Base-by-base conservation (phyloP, 2,888 invertebrate genomes). In the Nematopogon swammerdamellus region DNA sequence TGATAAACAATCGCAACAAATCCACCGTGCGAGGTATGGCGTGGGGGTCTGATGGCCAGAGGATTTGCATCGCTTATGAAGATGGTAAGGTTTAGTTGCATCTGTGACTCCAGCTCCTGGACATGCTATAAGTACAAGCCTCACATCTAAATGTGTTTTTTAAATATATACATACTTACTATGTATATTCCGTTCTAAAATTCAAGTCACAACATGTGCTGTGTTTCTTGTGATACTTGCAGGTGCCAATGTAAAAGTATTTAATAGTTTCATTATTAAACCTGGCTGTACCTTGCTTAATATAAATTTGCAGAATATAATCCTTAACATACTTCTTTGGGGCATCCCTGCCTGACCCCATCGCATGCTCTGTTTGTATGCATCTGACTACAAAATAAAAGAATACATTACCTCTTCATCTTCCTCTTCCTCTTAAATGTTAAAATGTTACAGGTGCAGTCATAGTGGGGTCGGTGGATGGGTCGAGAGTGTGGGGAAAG, bases 1-100 rank as follows among this genome's bases (percentile, higher is more conserved):
- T 98, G 98, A 97, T 98, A 58, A 99, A 99, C 69, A 99, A 98
- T 70, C 85, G 98, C 51, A 98, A 98, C 64, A 97, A 97, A 65
- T 97, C 97, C 0, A 92, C 95, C 1, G 98, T 99, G 0, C 89
- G 88, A 59, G 93, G 95, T 49, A 97, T 99, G 93, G 86, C 92
- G n/a, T 99, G 99, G 99, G 96, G 94, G 59, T 85, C 89, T 19
- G 97, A 98, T 77, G 99, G 99, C 1, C 88, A 92, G 60, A 96
- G 92, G 73, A 99, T 99, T 56, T 97, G 97, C 64, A 99, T 99
- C 61, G 97, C 96, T 2, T 99, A 99, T 80, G 97, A 97, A 70
- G 98, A 99, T 82, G 98, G 94, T 82, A 76, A 67, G 61, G 55
- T n/a, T n/a, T n/a, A n/a, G n/a, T n/a, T n/a, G n/a, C n/a, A n/a